phyloP scores from a whole-genome alignment of 1,140 invertebrate species.

The Camponotus pennsylvanicus region DNA sequence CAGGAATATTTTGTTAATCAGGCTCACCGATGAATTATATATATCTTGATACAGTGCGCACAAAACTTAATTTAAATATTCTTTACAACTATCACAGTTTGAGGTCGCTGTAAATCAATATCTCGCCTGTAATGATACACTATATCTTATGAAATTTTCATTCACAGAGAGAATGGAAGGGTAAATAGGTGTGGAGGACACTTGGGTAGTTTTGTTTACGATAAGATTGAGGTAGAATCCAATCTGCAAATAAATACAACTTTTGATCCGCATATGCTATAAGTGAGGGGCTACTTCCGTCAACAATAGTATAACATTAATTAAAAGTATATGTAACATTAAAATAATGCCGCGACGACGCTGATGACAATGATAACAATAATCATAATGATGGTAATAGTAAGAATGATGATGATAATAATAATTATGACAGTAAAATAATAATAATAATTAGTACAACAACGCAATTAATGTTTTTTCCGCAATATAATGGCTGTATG shows the following conservation, averaged over 20 bases:
- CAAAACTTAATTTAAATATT: constrained; percentile 84
- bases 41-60: constrained; percentile 78
- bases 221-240: constrained; percentile 84
- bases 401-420: constrained; percentile 69
- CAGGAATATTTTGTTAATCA: constrained; percentile 24
- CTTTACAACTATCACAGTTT: constrained; percentile 86
- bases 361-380: constrained; percentile 59
- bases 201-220: constrained; percentile 60
- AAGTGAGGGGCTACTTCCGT: constrained; percentile 84
- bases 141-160: constrained; percentile 61
- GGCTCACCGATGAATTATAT: constrained; percentile 61
- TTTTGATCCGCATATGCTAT: constrained; percentile 79
- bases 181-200: constrained; percentile 47
- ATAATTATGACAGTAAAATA: constrained; percentile 60
- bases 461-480: constrained; percentile 81
- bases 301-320: constrained; percentile 81
- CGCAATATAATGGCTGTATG: constrained; percentile 81
- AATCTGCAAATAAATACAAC: constrained; percentile 80
- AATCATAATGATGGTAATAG: constrained; percentile 75
- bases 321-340: constrained; percentile 82
- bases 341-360: constrained; percentile 38
- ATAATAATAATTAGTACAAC: constrained; percentile 83
- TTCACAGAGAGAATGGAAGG: constrained; percentile 52
- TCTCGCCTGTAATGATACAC: constrained; percentile 58
- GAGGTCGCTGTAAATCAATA: constrained; percentile 84